Conservation (phyloP, 2,888 invertebrate genomes). For the Cantharis flavilabris region DNA sequence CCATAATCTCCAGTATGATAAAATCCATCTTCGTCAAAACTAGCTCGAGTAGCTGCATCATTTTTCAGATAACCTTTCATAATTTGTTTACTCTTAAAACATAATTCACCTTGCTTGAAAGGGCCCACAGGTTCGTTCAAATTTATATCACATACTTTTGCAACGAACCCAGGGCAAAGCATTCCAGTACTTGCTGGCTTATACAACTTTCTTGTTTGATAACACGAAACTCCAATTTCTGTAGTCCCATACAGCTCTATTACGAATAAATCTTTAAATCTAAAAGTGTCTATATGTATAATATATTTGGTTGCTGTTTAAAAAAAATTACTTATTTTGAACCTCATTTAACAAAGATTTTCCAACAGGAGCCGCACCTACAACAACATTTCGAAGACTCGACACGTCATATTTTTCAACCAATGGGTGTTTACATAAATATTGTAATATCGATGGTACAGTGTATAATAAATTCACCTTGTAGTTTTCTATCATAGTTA, state of each 20-base stretch:
- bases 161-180: constrained; percentile 62
- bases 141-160: constrained; percentile 62
- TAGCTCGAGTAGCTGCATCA: constrained; percentile 62
- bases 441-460: constrained; percentile 63
- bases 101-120: constrained; percentile 75
- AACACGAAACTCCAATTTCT: neutral
- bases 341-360: neutral
- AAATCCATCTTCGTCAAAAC: constrained; percentile 74
- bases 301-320: neutral
- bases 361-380: neutral
- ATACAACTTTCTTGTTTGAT: neutral
- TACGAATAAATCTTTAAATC: neutral
- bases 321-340: neutral
- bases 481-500: constrained; percentile 56
- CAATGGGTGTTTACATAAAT: constrained; percentile 76
- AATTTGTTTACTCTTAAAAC: constrained; percentile 70
- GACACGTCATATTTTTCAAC: constrained; percentile 73
- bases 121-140: constrained; percentile 64
- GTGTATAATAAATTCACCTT: constrained; percentile 36
- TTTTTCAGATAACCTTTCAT: constrained; percentile 76
- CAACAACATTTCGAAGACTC: constrained; percentile 61
- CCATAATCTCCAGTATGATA: constrained; percentile 79
- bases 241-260: constrained; percentile 10
- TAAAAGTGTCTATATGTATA: neutral
- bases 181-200: constrained; percentile 58